Base-by-base conservation (phyloP, 2,113 vertebrate genomes). In the Tautogolabrus adspersus region DNA sequence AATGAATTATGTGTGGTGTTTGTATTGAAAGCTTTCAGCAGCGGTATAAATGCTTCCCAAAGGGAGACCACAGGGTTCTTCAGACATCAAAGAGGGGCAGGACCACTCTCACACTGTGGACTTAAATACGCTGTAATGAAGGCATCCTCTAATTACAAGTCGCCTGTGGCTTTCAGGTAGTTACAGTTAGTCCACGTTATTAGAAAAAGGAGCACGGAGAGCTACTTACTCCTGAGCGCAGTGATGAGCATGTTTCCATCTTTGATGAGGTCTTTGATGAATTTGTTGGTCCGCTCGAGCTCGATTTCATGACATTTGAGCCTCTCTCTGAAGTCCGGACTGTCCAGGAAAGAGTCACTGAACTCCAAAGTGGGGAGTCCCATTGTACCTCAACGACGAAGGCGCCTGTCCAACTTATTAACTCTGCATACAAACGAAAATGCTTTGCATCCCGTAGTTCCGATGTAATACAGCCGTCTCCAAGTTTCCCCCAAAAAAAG, bases 241-340 rank as follows among this genome's bases (percentile, higher is more conserved):
- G 94, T 95, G 71, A 98, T 97, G 16, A 98, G 96, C 89, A 97
- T 94, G 34, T 96, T 97, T 22, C 97, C 97, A 87, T 99, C 97
- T 92, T 99, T 99, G 70, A 99, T 97, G 8, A 98, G 95, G 38
- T 98, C 97, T 75, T 98, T 98, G 89, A 99, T 99, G 93, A 99
- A 99, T 86, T 98, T 98, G 90, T 98, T 98, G 57, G 97, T 98
- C 22, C 96, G 91, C 86, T 99, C 97, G 91, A 99, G 88, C 91
- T 98, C 97, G 38, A 98, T 94, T 89, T 99, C 97, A 68, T 99
- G 97, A 85, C 96, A 97, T 92, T 97, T 96, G 30, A 99, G 94
- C 3, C 97, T 93, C 89, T 98, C 97, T 92, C 97, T 96, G 93
- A 99, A 99, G 78, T 97, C 97, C n/a, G 97, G 97, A 26, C 97